Percentiles rank a stretch among this genome's conserved stretches.
Conservation (phyloP, 2,113 vertebrate genomes). For the Sapajus apella region DNA sequence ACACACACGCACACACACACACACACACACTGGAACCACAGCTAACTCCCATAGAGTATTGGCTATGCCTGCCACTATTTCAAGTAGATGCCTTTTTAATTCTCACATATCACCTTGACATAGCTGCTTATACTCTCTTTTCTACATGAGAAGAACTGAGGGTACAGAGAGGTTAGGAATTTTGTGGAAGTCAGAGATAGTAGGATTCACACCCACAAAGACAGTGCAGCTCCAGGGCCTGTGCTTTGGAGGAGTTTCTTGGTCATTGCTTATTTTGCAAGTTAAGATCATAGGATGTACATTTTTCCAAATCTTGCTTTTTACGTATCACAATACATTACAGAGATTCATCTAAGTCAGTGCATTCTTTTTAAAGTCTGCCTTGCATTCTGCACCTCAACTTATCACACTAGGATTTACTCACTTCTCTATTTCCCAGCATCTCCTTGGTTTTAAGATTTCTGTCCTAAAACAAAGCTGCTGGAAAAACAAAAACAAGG, state of each 20-base stretch:
- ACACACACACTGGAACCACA: too few relatives aligned
- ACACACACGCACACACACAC: not conserved
- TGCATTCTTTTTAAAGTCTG: not conserved
- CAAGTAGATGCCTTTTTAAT: rapidly evolving
- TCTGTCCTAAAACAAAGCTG: not conserved
- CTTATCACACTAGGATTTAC: not conserved
- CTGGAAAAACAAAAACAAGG: not conserved
- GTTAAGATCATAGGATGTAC: rapidly evolving
- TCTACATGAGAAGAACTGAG: not conserved
- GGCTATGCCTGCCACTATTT: rapidly evolving
- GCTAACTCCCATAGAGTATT: rapidly evolving
- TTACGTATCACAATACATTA: not conserved
- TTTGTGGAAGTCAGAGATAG: not conserved
- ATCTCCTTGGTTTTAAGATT: not conserved
- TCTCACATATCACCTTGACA: not conserved
- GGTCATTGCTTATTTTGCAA: not conserved
- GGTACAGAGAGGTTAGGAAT: not conserved
- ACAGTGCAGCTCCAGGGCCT: not conserved
- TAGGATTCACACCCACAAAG: not conserved
- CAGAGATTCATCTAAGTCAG: not conserved
- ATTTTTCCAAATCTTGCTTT: not conserved
- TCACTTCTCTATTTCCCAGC: rapidly evolving
- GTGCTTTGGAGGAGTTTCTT: not conserved
- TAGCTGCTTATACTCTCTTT: too few relatives aligned
- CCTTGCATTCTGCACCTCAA: rapidly evolving